Evolutionary conservation across 30 jellyfish, hydroid and myxozoan genomes (phyloP), one percentile per base, ranked within the genome.

Genomic region (Clytia hemisphaerica): DNA sequence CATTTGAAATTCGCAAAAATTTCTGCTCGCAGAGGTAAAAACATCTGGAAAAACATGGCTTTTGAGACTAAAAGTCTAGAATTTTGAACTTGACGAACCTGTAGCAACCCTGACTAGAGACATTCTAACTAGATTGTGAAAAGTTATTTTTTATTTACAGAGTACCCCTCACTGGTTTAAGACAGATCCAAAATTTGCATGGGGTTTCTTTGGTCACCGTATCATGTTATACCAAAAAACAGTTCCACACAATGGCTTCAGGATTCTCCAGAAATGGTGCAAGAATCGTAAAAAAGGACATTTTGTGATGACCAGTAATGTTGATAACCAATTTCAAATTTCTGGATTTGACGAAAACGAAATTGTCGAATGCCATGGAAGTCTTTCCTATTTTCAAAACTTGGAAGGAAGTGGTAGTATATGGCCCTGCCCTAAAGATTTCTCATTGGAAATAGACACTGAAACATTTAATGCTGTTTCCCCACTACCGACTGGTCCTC

Each of bases 201-300:
- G 94, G 94, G 94, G 94, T 1, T 73, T 82, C 59, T 82, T 72
- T 65, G 94, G 94, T 14, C 94, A 82, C 67, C 19, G 94, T 12
- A n/a, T 37, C 4, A 36, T 63, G 16, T 62, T 73, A 16, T 82
- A 82, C 40, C 46, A 65, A 34, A 32, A 42, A 7, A 82, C 94
- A 2, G 51, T 63, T 46, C 94, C 94, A 14, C 94, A 82, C 76
- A 57, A 64, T 33, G 94, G 94, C 40, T 82, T 82, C 59, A 30
- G 71, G 16, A 82, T 82, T 38, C 69, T 82, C 24, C 53, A 37
- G 33, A 55, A 42, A 0, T 82, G 94, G 94, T 74, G 53, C 2
- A 77, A 82, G 2, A 58, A 79, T 6, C 73, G 40, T 42, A 30
- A 46, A 24, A 16, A 46, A 37, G 84, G 86, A 1, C 74, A 73